Percentiles rank a stretch among this genome's conserved stretches.
These are phyloP conservation scores for Ailuropoda melanoleuca DNA, from an alignment of 2,113 vertebrate species.

Conservation along the genomic window DNA sequence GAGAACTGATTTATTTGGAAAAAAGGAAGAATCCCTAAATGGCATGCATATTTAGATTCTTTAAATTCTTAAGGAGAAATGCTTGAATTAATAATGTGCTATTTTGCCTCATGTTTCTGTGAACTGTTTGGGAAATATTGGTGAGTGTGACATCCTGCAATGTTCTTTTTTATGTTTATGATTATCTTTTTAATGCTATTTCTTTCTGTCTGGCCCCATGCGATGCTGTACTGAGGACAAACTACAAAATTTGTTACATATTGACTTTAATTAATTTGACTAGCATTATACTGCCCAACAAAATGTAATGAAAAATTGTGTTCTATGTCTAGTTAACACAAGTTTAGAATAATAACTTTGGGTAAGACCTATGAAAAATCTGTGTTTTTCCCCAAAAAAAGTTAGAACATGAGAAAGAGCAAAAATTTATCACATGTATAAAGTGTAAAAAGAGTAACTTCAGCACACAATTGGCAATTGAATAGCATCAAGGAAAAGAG, in stretches of 20 bases:
- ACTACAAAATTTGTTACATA: not conserved
- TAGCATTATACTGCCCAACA: not conserved
- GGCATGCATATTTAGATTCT: not conserved
- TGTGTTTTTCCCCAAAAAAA: not conserved
- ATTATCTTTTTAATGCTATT: not conserved
- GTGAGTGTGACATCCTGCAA: not conserved
- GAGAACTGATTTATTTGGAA: slow-evolving; percentile 36
- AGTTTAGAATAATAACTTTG: not conserved
- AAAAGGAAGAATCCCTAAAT: not conserved
- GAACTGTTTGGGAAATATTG: not conserved
- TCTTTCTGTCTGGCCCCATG: not conserved
- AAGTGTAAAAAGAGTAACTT: not conserved
- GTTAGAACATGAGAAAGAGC: not conserved
- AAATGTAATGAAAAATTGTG: not conserved
- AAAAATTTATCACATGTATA: not conserved
- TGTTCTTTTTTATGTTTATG: not conserved
- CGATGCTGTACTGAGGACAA: not conserved
- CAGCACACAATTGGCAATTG: not conserved
- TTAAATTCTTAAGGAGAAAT: slow-evolving; percentile 32
- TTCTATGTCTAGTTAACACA: not conserved
- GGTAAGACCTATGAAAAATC: not conserved
- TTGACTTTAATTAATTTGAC: not conserved
- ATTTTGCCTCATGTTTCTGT: not conserved
- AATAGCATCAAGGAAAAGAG: not conserved
- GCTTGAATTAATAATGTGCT: not conserved